phyloP scores from a whole-genome alignment of 2,888 invertebrate species.

The Ormyrus labotus region DNA sequence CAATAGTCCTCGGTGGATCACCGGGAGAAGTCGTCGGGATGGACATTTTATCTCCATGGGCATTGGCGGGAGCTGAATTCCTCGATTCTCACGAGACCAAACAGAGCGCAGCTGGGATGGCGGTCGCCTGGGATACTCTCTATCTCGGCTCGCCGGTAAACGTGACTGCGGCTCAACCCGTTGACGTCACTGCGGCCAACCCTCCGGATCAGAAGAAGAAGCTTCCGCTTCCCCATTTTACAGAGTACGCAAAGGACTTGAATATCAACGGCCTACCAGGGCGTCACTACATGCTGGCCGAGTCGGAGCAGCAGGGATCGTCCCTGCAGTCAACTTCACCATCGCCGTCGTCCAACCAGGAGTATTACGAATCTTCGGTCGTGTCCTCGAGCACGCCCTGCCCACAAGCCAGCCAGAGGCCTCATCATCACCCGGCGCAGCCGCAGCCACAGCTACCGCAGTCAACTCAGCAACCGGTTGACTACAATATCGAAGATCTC shows the following conservation, averaged over 20 bases:
- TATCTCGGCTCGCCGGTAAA: conserved; percentile 79
- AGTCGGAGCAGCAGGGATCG: conserved; percentile 69
- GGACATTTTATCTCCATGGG: conserved; percentile 72
- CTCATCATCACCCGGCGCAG: conserved; percentile 72
- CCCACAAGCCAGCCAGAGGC: conserved; percentile 65
- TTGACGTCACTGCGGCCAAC: conserved; percentile 79
- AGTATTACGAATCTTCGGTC: conserved; percentile 74
- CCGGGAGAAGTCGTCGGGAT: conserved; percentile 71
- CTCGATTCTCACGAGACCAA: conserved; percentile 70
- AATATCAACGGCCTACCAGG: conserved; percentile 93
- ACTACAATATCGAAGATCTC: conserved; percentile 78
- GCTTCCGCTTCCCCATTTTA: conserved; percentile 87
- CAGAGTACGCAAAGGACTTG: conserved; percentile 89
- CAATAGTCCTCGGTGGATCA: conserved; percentile 68
- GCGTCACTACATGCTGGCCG: conserved; percentile 89
- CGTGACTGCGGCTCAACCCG: conserved; percentile 78
- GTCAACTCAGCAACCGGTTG: conserved; percentile 74
- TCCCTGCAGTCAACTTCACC: conserved; percentile 72
- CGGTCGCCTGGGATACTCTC: conserved; percentile 84
- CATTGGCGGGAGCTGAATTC: conserved; percentile 68
- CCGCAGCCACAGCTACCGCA: conserved; percentile 78
- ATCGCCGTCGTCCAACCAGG: conserved; percentile 72
- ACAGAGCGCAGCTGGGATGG: conserved; percentile 69
- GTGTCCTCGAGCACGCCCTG: conserved; percentile 77
- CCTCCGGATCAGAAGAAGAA: conserved; percentile 74